Evolutionary conservation across 2,113 vertebrate species (phyloP).

Genomic region (Trematomus loennbergii): DNA sequence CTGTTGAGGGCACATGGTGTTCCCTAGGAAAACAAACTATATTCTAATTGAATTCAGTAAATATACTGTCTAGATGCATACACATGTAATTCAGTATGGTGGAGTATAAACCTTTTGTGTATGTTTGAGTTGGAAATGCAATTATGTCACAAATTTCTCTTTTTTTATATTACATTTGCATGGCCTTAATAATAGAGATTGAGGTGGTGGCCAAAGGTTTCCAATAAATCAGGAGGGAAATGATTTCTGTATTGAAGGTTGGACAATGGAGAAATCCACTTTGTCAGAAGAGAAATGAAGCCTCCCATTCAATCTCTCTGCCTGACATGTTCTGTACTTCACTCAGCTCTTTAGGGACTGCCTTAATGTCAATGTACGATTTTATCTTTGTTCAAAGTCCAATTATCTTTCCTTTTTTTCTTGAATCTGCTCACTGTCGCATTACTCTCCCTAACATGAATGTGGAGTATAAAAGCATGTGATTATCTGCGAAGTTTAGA

Average conservation of each 20-base stretch:
- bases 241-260: not conserved
- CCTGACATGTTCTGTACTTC: not conserved
- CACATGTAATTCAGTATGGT: not conserved
- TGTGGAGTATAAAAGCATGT: slow-evolving; percentile 20
- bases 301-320: not conserved
- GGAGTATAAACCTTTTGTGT: slow-evolving; percentile 1
- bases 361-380: slow-evolving; percentile 6
- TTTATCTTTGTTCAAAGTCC: slow-evolving; percentile 40
- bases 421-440: slow-evolving; percentile 49
- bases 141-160: slow-evolving; percentile 27
- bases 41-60: not conserved
- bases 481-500: slow-evolving; percentile 31
- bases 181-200: slow-evolving; percentile 45
- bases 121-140: slow-evolving; percentile 37
- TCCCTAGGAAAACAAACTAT: not conserved
- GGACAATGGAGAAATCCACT: not conserved
- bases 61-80: not conserved
- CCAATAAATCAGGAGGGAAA: not conserved
- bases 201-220: slow-evolving; percentile 33
- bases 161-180: slow-evolving; percentile 16
- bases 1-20: not conserved
- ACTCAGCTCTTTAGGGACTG: slow-evolving; percentile 11
- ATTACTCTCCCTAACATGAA: slow-evolving; percentile 36
- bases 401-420: slow-evolving; percentile 42
- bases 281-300: slow-evolving; percentile 23